Evolutionary conservation across 1,140 invertebrate genomes (phyloP).

Genomic region (Tribolium madens): DNA sequence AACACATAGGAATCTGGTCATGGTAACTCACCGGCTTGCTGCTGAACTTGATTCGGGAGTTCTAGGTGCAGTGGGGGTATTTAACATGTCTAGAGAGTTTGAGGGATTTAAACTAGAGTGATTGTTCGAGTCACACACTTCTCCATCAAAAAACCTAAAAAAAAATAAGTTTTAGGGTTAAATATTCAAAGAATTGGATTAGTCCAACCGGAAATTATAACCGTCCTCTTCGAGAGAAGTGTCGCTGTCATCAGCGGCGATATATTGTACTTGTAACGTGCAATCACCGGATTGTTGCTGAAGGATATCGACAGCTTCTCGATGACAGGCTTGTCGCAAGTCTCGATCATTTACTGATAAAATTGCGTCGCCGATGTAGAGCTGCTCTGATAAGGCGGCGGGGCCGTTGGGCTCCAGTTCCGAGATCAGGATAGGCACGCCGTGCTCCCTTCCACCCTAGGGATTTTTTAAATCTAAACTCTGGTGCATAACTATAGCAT

Average conservation of each 20-base stretch:
- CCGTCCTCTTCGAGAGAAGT: conserved; percentile 67
- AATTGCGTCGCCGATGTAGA: conserved; percentile 88
- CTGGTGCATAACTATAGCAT: no score
- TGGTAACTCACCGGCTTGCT: conserved; percentile 63
- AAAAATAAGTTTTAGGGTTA: conserved; percentile 1
- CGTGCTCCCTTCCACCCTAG: conserved; percentile 86
- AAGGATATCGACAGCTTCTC: conserved; percentile 80
- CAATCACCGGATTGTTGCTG: conserved; percentile 78
- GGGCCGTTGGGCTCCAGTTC: conserved; percentile 84
- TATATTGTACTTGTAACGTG: conserved; percentile 78
- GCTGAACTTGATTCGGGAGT: conserved; percentile 69
- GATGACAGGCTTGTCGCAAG: conserved; percentile 78
- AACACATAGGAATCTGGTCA: conserved; percentile 28
- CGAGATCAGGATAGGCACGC: conserved; percentile 88
- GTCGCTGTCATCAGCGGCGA: conserved; percentile 78
- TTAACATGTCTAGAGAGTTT: conserved; percentile 63
- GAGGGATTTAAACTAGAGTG: conserved; percentile 56
- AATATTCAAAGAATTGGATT: neutral
- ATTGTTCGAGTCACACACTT: conserved; percentile 61
- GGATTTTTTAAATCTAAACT: conserved; percentile 11
- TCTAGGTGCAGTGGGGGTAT: conserved; percentile 74
- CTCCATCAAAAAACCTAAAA: conserved; percentile 66
- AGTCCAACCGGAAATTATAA: conserved; percentile 66
- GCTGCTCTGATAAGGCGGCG: conserved; percentile 75
- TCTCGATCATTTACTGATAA: conserved; percentile 83